Evolutionary conservation across 2,113 vertebrate species (phyloP).

Genomic region (Nestor notabilis): DNA sequence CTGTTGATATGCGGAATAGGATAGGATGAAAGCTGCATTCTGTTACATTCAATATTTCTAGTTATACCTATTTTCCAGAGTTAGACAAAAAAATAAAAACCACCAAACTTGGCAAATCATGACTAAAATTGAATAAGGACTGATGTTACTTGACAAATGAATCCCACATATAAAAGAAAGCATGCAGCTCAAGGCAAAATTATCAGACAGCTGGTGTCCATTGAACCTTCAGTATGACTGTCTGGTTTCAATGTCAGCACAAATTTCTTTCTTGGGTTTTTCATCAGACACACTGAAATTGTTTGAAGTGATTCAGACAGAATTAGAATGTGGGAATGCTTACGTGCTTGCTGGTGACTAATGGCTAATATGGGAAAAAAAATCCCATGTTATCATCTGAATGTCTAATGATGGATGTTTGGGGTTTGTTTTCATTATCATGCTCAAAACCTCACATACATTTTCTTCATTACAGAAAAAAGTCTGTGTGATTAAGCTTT

Average conservation of each 20-base stretch:
- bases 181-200: neutral
- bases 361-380: neutral
- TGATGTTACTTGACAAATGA: neutral
- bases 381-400: neutral
- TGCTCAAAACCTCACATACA: neutral
- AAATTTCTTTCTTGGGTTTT: neutral
- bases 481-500: neutral
- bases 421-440: neutral
- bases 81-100: neutral
- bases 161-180: neutral
- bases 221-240: slow-evolving; percentile 24
- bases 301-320: neutral
- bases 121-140: neutral
- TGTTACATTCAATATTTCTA: neutral
- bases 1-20: neutral
- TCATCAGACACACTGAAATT: neutral
- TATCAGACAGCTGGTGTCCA: slow-evolving; percentile 31
- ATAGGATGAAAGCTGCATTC: neutral
- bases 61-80: neutral
- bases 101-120: neutral
- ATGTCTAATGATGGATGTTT: neutral
- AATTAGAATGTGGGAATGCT: neutral
- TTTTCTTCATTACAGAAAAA: neutral
- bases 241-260: slow-evolving; percentile 43
- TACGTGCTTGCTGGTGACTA: neutral